These are phyloP conservation scores for Drosophila fungiperda DNA, from an alignment of 2,888 invertebrate species.

Conservation along the genomic window DNA sequence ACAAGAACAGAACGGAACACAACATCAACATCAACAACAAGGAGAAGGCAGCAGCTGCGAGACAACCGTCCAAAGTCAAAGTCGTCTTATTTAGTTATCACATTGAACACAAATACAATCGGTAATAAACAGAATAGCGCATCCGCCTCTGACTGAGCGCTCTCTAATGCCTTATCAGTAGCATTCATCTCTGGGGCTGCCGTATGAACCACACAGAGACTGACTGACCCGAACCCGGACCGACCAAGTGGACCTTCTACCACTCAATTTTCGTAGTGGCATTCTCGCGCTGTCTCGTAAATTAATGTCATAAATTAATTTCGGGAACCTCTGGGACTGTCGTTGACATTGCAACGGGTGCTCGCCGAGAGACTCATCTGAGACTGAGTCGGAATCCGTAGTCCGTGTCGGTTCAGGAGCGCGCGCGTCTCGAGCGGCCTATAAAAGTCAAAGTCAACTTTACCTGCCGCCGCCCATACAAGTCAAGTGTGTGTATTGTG, in stretches of 20 bases:
- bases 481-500: conserved; percentile 32
- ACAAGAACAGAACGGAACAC: background rate
- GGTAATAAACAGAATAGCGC: conserved; percentile 43
- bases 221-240: conserved; percentile 18
- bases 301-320: conserved; percentile 83
- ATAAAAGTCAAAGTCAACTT: conserved; percentile 43
- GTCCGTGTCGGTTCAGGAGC: conserved; percentile 44
- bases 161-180: conserved; percentile 70
- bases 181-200: conserved; percentile 58
- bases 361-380: conserved; percentile 24
- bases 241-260: conserved; percentile 44
- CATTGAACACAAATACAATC: conserved; percentile 30
- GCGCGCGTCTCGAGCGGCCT: conserved; percentile 20
- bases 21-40: conserved; percentile 12
- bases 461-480: conserved; percentile 48
- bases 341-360: conserved; percentile 67
- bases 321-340: conserved; percentile 60
- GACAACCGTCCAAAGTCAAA: conserved; percentile 40
- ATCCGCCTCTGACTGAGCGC: conserved; percentile 40
- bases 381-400: conserved; percentile 28
- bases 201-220: conserved; percentile 53
- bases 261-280: conserved; percentile 70
- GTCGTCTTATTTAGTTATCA: conserved; percentile 62
- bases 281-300: conserved; percentile 76
- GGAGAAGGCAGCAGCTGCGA: conserved; percentile 29